phyloP scores from a whole-genome alignment of 2,113 vertebrate species.

The Hydrolagus affinis region DNA sequence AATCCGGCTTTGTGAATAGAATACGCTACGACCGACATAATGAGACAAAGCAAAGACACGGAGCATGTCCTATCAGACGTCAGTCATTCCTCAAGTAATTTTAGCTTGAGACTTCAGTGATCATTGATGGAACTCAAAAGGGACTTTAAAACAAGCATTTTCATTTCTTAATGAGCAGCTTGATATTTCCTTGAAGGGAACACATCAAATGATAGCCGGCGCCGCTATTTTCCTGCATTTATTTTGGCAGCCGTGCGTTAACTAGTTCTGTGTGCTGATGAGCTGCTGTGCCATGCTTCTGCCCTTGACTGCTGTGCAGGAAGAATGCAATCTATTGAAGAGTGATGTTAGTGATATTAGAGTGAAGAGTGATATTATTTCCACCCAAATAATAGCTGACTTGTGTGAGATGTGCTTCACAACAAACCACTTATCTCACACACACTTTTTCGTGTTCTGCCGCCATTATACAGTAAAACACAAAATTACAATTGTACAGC shows the following conservation, averaged over 20 bases:
- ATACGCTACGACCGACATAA: background rate
- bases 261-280: too few relatives aligned
- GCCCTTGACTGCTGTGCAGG: background rate
- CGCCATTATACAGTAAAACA: too few relatives aligned
- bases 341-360: background rate
- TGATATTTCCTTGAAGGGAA: background rate
- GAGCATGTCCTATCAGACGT: background rate
- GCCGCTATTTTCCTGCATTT: background rate
- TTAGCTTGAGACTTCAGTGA: background rate
- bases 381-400: too few relatives aligned
- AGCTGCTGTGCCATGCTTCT: background rate
- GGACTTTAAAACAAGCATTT: background rate
- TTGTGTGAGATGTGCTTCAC: too few relatives aligned
- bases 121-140: constrained; percentile 12
- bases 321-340: background rate
- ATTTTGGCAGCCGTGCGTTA: background rate
- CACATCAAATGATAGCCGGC: background rate
- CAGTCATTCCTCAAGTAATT: constrained; percentile 1
- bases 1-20: background rate
- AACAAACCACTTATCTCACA: too few relatives aligned
- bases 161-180: constrained; percentile 8
- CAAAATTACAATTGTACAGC: too few relatives aligned
- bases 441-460: too few relatives aligned
- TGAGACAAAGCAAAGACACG: background rate
- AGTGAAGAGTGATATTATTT: background rate